Evolutionary conservation across 2,797 vertebrate species (phyloP), one percentile per base, ranked within the genome.

Genomic region (Hybognathus amarus): DNA sequence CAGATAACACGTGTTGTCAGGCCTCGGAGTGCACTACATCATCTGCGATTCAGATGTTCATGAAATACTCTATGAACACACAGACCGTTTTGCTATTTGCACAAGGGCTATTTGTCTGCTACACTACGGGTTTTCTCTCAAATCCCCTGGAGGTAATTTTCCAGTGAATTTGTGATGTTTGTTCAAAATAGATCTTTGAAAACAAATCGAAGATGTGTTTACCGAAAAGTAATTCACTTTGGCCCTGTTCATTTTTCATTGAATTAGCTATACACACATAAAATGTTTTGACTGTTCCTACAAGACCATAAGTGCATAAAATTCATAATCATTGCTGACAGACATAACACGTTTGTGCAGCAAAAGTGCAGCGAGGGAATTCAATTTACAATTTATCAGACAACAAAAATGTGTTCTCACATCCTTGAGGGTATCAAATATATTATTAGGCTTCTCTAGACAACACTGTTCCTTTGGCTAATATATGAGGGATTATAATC

Each of bases 221-320:
- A 85, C 85, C 40, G 73, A 85, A 85, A 81, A 79, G 82, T 75
- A 88, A 87, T 79, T 77, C 24, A 47, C 73, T 86, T 79, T 42
- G 80, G 81, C 71, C 69, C 22, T 33, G 66, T 81, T 86, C 79
- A 87, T 88, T 89, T 90, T 82, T 88, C 85, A 87, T 24, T 66
- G 73, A 84, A 85, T 85, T 86, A 85, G 59, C 87, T 83, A 66
- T 81, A 85, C 84, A 86, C 75, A 84, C 83, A 87, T 79, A 79
- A 77, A 83, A 89, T 89, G 85, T 90, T 90, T 90, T 87, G 85
- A 88, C 77, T 87, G 80, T 80, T 84, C 86, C 83, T 82, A 81
- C 81, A 79, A 86, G 82, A 87, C 85, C 77, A 59, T 80, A 85
- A 89, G 84, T 82, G 80, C 77, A 79, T 83, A 85, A 85, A 87